Conservation (phyloP, 2,797 vertebrate genomes). For the Sebastes steindachneri region DNA sequence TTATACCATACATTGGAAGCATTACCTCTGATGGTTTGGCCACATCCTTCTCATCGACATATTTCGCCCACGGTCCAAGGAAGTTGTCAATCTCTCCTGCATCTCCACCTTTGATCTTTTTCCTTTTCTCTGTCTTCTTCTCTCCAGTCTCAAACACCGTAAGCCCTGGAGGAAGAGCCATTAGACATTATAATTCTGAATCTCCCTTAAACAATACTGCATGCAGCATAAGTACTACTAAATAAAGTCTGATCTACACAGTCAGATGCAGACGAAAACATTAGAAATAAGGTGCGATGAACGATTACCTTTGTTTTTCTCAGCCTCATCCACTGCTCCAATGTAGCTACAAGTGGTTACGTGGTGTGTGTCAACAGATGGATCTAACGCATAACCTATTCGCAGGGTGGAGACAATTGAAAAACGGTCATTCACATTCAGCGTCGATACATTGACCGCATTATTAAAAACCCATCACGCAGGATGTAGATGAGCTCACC, state of each 20-base stretch:
- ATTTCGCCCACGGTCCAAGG: conserved; percentile 98
- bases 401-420: conserved; percentile 8
- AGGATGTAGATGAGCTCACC: conserved; percentile 79
- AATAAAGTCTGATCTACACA: background rate
- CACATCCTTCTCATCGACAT: conserved; percentile 93
- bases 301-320: conserved; percentile 95
- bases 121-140: conserved; percentile 93
- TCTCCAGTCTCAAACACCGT: conserved; percentile 95
- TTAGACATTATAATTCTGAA: background rate
- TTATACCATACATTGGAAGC: background rate
- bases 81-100: conserved; percentile 94
- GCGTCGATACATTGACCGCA: background rate
- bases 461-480: background rate
- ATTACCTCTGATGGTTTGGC: conserved; percentile 96
- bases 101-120: conserved; percentile 95
- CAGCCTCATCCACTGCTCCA: conserved; percentile 95
- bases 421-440: background rate
- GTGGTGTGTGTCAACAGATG: conserved; percentile 92
- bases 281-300: background rate
- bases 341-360: conserved; percentile 86
- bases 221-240: background rate
- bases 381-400: conserved; percentile 97
- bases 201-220: background rate
- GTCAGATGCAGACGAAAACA: background rate
- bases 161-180: conserved; percentile 82